Base-by-base conservation (phyloP, 2,888 invertebrate genomes). In the Diaprepes abbreviatus region DNA sequence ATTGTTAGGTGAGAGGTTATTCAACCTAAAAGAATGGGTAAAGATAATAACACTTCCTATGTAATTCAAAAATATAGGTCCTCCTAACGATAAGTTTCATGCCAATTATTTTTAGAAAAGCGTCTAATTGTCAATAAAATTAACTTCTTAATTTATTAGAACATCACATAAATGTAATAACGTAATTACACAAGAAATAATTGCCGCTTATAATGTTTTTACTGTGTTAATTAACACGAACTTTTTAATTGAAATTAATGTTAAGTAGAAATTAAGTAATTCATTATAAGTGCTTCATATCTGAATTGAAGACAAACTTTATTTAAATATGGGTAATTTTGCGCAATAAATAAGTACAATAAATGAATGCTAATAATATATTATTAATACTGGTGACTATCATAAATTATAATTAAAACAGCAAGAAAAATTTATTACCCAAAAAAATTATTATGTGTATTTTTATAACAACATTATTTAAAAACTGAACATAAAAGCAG, bases 281-380 rank as follows among this genome's bases (percentile, higher is more conserved):
- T 36, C 19, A 36, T 55, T 4, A 38, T 12, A 38, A 55, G 38
- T 12, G 36, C 24, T 24, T 38, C 38, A 55, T 54, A 35, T 55
- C 24, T 14, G 24, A 55, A 55, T 7, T 38, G 36, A 55, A 33
- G 19, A 35, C 35, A 19, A 1, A n/a, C 14, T 24, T 50, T 12
- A 38, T 58, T 58, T 33, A 62, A 63, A 71, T 64, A 65, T 68
- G 65, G 67, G 71, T 68, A 71, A 73, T 69, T 70, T 48, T 14
- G 24, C 7, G 48, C 6, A 28, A 50, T 21, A 24, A 45, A 24
- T 45, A n/a, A 9, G 10, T 24, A 24, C n/a, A n/a, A n/a, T 24
- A 5, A 5, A 24, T 24, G 24, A 5, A 5, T 24, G 24, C 5
- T 24, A 24, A 24, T 24, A 24, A 24, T 24, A 24, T 24, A 5